Evolutionary conservation across 2,113 vertebrate species (phyloP).

Genomic region (Rhinolophus ferrumequinum): DNA sequence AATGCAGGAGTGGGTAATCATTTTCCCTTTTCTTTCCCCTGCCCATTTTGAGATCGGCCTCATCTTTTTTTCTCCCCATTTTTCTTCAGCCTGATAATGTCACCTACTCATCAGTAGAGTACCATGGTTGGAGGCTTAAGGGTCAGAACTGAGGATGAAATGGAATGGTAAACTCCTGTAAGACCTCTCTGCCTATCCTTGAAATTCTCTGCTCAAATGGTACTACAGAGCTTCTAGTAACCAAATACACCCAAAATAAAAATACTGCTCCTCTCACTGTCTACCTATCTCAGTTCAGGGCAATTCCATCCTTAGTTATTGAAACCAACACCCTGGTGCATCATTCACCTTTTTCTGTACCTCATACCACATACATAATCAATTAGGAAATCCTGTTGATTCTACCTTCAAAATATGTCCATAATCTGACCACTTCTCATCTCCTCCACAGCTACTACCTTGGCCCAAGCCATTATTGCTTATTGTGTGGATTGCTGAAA

Average conservation of each 20-base stretch:
- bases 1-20: not conserved
- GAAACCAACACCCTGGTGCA: not conserved
- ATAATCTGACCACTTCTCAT: not conserved
- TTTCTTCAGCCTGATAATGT: not conserved
- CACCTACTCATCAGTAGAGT: not conserved
- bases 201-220: not conserved
- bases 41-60: not conserved
- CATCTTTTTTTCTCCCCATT: not conserved
- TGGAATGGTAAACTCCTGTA: not conserved
- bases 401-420: slow-evolving; percentile 1
- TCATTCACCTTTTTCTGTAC: not conserved
- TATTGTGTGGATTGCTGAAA: not conserved
- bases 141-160: not conserved
- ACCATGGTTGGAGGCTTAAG: not conserved
- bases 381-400: not conserved
- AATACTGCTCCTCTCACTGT: not conserved
- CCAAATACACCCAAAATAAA: not conserved
- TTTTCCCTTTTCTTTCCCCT: not conserved
- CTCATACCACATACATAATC: not conserved
- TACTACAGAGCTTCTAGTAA: not conserved
- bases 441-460: not conserved
- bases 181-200: not conserved
- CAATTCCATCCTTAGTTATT: not conserved
- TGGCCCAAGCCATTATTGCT: not conserved
- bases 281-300: not conserved